A percentile compares a stretch with the other conserved stretches of the same genome.
phyloP scores from a whole-genome alignment of 2,888 invertebrate genomes.

The Salticus scenicus region DNA sequence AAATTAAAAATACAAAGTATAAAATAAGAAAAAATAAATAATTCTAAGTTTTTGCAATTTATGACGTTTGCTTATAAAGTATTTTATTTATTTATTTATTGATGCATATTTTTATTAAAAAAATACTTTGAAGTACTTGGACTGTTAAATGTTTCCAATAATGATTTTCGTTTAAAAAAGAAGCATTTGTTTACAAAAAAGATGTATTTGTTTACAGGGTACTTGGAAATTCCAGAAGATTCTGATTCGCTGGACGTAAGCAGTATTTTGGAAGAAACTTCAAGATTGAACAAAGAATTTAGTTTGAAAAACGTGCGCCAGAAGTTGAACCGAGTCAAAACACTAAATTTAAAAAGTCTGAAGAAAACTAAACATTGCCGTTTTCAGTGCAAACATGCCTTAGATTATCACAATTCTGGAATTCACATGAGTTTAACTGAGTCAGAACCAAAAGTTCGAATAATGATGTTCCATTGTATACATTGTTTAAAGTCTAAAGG shows the following conservation, averaged over 20 bases:
- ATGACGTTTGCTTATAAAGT: too few relatives aligned
- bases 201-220: too few relatives aligned
- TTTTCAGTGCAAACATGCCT: constrained; percentile 51
- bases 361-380: constrained; percentile 27
- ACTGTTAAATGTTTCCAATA: too few relatives aligned
- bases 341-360: constrained; percentile 23
- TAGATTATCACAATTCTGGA: neutral
- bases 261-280: neutral
- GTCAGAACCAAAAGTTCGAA: neutral
- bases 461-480: constrained; percentile 50
- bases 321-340: constrained; percentile 25
- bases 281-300: neutral
- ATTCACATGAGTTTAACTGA: neutral
- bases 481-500: constrained; percentile 48
- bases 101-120: too few relatives aligned
- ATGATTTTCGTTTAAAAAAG: too few relatives aligned
- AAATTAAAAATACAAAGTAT: too few relatives aligned
- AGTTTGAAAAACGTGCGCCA: constrained; percentile 2
- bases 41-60: too few relatives aligned
- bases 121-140: too few relatives aligned
- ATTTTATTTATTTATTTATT: too few relatives aligned
- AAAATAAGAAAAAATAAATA: too few relatives aligned
- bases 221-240: constrained; percentile 25
- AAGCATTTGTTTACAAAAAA: too few relatives aligned
- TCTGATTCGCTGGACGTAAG: neutral